Base-by-base conservation (phyloP, 2,797 vertebrate genomes). In the Danio albolineatus region DNA sequence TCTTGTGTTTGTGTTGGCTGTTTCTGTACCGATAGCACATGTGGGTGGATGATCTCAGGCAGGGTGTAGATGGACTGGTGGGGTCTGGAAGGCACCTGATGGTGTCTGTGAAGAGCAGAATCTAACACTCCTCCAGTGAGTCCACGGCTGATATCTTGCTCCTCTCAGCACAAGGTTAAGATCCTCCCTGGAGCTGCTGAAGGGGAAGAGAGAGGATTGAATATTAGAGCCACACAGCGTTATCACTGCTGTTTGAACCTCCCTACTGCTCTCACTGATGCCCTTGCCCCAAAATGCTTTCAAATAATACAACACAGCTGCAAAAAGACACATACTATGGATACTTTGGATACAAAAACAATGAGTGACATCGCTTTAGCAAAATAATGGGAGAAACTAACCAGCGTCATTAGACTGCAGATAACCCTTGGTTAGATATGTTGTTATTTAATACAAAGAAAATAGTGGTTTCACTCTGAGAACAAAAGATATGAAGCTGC, bases 11-110 rank as follows among this genome's bases (percentile, higher is more conserved):
- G 92, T 66, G 56, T 91, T 88, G 80, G 9, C 21, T 7, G 14
- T 16, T 13, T 59, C 43, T 16, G 66, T 17, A 60, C 28, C 73
- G 80, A 73, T 61, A 66, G 72, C 14, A 64, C 72, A 90, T 88
- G 91, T 87, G 89, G 90, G 87, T 64, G 90, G 92, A 83, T 83
- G 80, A 83, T 85, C 83, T 91, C 89, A 92, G 91, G 79, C 85
- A 87, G 73, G 82, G 89, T 59, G 91, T 86, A 65, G 92, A 94
- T 84, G 88, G 92, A 93, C 77, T 62, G 83, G 60, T 69, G 59
- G 12, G 80, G 44, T 70, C 82, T 75, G 79, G 16, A 6, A 65
- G 59, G n/a, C n/a, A 62, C 59, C 49, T 72, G 77, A 64, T 73
- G 48, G 75, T 78, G 85, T 79, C 81, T 84, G 83, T 76, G 79